Base-by-base conservation (phyloP, 2,797 vertebrate species). In the Myiothlypis chrysogaster region DNA sequence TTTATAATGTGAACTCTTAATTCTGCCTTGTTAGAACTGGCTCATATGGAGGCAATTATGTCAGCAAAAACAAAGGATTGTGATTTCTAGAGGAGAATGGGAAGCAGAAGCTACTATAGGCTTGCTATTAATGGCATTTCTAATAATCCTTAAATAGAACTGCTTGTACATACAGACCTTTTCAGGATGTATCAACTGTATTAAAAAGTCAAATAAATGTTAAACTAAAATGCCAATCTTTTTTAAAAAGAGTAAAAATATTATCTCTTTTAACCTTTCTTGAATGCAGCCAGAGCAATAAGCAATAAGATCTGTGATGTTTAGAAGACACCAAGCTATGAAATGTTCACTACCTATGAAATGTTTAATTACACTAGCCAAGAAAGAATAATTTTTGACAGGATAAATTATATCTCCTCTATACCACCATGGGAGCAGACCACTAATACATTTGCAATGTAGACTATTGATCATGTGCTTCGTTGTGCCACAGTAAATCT, bases 191-290 rank as follows among this genome's bases (percentile, higher is more conserved):
- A 91, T 49, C 0, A 2, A 63, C 77, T 50, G 55, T 57, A 88
- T 90, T 90, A 91, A 91, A 83, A 91, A 93, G 73, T 60, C 88
- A 93, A 72, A 61, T 17, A 96, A 89, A 95, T 46, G 73, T 44
- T 70, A 41, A 90, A 79, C 32, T 65, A 24, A 91, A 95, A 76
- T 70, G 50, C 25, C 80, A 55, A 76, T 49, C 8, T 35, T 75
- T 70, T 59, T 7, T 0, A 77, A 47, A 66, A 75, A 34, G 39
- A 94, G 18, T 37, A 87, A 66, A 89, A 94, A 70, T 49, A 73
- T 63, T 70, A 9, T 24, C 28, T 76, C 44, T 82, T 63, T 61
- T 61, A 68, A 71, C 23, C n/a, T 56, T 61, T 72, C 35, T 12
- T 59, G 43, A 81, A 78, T 9, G 22, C 19, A 83, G 56, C 14